A percentile compares a stretch with the other conserved stretches of the same genome.
Conservation (phyloP, 1,140 invertebrate species). For the Lepidurus packardi region DNA sequence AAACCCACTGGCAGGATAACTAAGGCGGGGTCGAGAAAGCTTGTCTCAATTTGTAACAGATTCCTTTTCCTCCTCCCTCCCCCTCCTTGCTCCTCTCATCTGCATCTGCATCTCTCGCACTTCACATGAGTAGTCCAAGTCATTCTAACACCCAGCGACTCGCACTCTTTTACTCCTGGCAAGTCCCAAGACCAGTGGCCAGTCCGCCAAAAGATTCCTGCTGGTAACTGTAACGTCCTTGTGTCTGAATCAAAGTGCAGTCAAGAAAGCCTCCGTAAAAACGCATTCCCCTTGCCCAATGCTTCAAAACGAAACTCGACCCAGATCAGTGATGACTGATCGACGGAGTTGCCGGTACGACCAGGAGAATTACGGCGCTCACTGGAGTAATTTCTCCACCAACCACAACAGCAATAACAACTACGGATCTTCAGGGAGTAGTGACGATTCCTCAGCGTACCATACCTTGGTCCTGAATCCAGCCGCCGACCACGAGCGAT, state of each 20-base stretch:
- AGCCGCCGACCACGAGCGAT: neutral
- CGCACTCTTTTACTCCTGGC: neutral
- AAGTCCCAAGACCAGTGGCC: neutral
- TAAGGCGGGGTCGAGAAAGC: conserved; percentile 5
- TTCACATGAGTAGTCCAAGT: neutral
- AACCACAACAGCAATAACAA: neutral
- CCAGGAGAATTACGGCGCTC: neutral
- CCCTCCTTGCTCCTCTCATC: neutral
- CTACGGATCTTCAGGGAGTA: neutral
- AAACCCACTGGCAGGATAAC: neutral
- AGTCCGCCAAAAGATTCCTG: neutral
- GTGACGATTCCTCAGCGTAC: neutral
- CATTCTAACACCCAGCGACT: neutral
- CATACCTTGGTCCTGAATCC: neutral
- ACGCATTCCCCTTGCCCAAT: neutral
- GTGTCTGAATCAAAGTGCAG: too few relatives aligned
- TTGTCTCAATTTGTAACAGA: conserved; percentile 15
- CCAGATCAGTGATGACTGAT: neutral
- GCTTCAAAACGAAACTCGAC: neutral
- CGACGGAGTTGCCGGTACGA: conserved; percentile 6
- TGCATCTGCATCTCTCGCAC: conserved; percentile 1
- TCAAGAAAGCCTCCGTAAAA: too few relatives aligned
- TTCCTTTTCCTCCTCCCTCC: conserved; percentile 13
- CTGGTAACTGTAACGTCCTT: too few relatives aligned
- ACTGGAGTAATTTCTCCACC: neutral